Conservation (phyloP, 30 jellyfish, hydroid and myxozoan genomes). For the Aurelia sp. region DNA sequence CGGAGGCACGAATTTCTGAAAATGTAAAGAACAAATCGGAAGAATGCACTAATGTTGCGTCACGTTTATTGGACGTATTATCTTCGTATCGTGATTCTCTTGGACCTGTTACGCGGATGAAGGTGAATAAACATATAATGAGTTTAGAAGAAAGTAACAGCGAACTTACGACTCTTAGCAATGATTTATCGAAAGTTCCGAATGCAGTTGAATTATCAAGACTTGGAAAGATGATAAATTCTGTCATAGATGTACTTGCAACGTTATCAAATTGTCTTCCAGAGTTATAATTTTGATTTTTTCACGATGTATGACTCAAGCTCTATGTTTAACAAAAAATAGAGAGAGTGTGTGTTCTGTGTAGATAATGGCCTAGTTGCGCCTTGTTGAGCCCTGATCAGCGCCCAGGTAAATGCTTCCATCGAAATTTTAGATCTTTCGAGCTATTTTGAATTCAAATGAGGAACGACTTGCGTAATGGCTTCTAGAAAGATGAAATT, state of each 20-base stretch:
- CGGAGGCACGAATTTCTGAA: constrained; percentile 81
- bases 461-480: no score
- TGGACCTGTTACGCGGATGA: constrained; percentile 91
- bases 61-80: constrained; percentile 57
- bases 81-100: constrained; percentile 89
- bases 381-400: no score
- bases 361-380: no score
- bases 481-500: no score
- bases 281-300: neutral
- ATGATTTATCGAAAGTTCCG: constrained; percentile 51
- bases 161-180: constrained; percentile 60
- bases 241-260: constrained; percentile 32
- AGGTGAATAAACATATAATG: constrained; percentile 71
- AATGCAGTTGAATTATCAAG: constrained; percentile 85
- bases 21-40: constrained; percentile 53
- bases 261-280: constrained; percentile 42
- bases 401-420: no score
- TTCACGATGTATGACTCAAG: neutral
- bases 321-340: neutral
- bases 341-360: no score
- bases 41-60: constrained; percentile 37
- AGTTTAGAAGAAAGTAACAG: constrained; percentile 66
- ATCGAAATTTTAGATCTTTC: no score
- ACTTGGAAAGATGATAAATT: constrained; percentile 58
- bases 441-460: no score